These are phyloP conservation scores for Poecilus cupreus DNA, from an alignment of 2,888 invertebrate genomes.

Conservation along the genomic window DNA sequence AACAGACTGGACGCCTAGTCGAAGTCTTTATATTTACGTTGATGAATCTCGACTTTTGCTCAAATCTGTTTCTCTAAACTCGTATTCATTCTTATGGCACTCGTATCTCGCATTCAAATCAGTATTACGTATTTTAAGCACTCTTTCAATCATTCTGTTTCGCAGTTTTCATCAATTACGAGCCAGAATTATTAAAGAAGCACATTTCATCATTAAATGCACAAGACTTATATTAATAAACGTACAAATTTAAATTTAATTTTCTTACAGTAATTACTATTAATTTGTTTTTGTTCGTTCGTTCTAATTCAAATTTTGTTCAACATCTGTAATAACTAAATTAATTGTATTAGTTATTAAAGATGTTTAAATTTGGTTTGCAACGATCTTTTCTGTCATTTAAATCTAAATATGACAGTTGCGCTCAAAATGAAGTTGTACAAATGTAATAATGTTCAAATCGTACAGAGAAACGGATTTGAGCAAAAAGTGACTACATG, in stretches of 20 bases:
- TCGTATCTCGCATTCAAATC: conserved; percentile 23
- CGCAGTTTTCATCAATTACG: not conserved
- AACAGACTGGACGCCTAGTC: conserved; percentile 57
- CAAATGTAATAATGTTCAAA: conserved; percentile 44
- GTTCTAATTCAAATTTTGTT: too few species aligned
- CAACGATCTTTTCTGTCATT: conserved; percentile 14
- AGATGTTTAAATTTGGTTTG: not conserved
- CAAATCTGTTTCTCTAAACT: conserved; percentile 36
- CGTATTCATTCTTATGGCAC: conserved; percentile 7
- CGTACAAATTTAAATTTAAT: conserved; percentile 16
- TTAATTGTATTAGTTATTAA: not conserved
- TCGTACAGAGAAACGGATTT: conserved; percentile 24
- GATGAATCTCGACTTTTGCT: conserved; percentile 46
- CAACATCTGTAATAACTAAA: too few species aligned
- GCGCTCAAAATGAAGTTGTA: conserved; percentile 36
- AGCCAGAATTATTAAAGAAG: conserved; percentile 2
- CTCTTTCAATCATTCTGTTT: conserved; percentile 9
- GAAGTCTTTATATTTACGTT: conserved; percentile 39
- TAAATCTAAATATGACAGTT: not conserved
- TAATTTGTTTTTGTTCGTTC: not conserved
- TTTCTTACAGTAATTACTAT: conserved; percentile 2
- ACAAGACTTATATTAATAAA: conserved; percentile 18
- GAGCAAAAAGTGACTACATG: conserved; percentile 40
- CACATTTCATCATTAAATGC: conserved; percentile 2
- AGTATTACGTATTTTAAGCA: conserved; percentile 27